Conservation (phyloP, 2,888 invertebrate species). For the Operophtera brumata region DNA sequence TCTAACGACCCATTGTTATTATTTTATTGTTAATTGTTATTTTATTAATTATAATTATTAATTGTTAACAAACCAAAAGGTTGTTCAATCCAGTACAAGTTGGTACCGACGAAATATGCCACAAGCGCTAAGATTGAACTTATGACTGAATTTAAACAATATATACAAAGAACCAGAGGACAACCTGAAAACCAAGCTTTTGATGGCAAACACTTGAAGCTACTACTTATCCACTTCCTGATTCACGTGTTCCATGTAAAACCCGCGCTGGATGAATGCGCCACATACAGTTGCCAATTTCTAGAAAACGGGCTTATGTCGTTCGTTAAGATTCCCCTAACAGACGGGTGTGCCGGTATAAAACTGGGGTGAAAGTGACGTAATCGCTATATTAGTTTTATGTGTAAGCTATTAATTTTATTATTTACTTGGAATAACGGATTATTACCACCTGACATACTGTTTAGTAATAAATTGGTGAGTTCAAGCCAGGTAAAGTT, state of each 20-base stretch:
- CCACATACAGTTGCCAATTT: slow-evolving; percentile 29
- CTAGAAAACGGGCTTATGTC: slow-evolving; percentile 23
- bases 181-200: background rate
- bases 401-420: slow-evolving; percentile 25
- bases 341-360: slow-evolving; percentile 26
- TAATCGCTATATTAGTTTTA: slow-evolving; percentile 26
- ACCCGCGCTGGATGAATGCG: slow-evolving; percentile 20
- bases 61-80: too few relatives aligned
- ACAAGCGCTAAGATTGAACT: too few relatives aligned
- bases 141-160: too few relatives aligned
- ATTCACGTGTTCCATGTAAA: too few relatives aligned
- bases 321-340: slow-evolving; percentile 30
- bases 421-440: slow-evolving; percentile 23
- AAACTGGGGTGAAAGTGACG: slow-evolving; percentile 26
- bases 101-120: too few relatives aligned
- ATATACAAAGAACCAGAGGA: too few relatives aligned
- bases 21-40: too few relatives aligned
- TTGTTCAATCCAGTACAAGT: too few relatives aligned
- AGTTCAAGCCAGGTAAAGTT: background rate
- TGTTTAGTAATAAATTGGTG: background rate
- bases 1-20: too few relatives aligned
- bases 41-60: too few relatives aligned
- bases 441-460: slow-evolving; percentile 9
- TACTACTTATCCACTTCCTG: too few relatives aligned
- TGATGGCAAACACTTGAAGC: background rate